These are phyloP conservation scores for Gymnothorax reevesii DNA, from an alignment of 2,797 vertebrate species.

Conservation along the genomic window DNA sequence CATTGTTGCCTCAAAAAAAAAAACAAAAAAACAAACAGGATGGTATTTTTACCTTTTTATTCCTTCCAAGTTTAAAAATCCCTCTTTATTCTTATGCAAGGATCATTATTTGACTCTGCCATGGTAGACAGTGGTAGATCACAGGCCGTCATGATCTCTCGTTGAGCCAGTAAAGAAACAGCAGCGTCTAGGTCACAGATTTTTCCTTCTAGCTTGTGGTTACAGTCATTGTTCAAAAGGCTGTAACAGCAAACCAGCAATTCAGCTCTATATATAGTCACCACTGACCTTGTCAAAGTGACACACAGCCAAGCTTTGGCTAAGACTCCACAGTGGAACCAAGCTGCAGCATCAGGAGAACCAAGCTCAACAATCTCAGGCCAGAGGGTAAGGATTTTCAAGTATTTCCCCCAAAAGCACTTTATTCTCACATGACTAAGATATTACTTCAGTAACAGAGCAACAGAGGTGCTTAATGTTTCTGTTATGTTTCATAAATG, in stretches of 20 bases:
- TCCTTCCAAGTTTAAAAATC: neutral
- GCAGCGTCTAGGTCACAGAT: slow-evolving; percentile 7
- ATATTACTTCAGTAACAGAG: neutral
- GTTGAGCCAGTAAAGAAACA: neutral
- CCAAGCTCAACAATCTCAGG: neutral
- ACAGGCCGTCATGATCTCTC: neutral
- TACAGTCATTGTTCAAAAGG: slow-evolving; percentile 1
- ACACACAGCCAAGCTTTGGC: slow-evolving; percentile 12
- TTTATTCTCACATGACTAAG: neutral
- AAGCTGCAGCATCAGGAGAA: neutral
- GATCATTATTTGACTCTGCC: neutral
- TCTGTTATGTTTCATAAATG: neutral
- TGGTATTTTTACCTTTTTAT: neutral
- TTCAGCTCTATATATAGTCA: slow-evolving; percentile 18
- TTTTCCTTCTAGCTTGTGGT: neutral
- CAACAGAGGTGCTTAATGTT: neutral
- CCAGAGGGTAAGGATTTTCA: neutral
- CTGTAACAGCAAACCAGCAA: slow-evolving; percentile 22
- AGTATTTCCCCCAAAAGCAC: neutral
- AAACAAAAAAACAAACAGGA: neutral
- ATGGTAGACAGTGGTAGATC: neutral
- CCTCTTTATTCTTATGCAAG: neutral
- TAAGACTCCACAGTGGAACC: neutral
- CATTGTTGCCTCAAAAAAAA: too few relatives aligned
- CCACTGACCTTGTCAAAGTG: slow-evolving; percentile 11